Evolutionary conservation across 2,113 vertebrate genomes (phyloP).

Genomic region (Rhinoderma darwinii): DNA sequence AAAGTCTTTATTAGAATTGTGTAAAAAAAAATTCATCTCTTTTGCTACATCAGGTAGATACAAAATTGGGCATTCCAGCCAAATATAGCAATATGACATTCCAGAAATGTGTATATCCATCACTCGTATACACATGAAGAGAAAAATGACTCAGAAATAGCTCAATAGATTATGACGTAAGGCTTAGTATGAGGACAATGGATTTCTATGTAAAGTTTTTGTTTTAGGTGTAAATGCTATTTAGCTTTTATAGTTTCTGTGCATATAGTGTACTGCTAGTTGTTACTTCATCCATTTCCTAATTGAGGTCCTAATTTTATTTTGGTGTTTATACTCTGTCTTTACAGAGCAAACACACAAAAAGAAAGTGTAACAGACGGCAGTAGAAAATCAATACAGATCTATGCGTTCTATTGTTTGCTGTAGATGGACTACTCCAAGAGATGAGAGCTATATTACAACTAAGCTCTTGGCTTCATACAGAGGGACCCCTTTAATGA

Average conservation of each 20-base stretch:
- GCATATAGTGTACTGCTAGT: not conserved
- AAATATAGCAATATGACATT: too few relatives aligned
- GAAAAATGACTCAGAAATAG: too few relatives aligned
- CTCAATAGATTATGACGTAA: too few relatives aligned
- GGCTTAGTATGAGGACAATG: too few relatives aligned
- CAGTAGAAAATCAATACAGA: not conserved
- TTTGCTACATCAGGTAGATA: too few relatives aligned
- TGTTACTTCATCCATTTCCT: not conserved
- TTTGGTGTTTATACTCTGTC: not conserved
- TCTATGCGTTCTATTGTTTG: not conserved
- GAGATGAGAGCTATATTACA: conserved; percentile 9
- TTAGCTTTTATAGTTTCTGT: not conserved
- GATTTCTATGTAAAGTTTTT: not conserved
- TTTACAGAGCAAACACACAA: not conserved
- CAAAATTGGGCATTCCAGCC: too few relatives aligned
- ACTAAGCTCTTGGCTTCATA: conserved; percentile 5
- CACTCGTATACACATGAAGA: too few relatives aligned
- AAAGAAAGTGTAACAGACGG: not conserved
- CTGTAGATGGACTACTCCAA: not conserved
- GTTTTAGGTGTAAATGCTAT: not conserved
- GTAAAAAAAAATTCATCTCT: too few relatives aligned
- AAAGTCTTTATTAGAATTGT: too few relatives aligned
- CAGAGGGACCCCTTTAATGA: conserved; percentile 1
- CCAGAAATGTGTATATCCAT: too few relatives aligned
- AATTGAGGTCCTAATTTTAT: not conserved